Percentiles rank a stretch among this genome's conserved stretches.
phyloP scores from a whole-genome alignment of 64 coral and sea anemone genomes.

The Dendrophyllia cribrosa region DNA sequence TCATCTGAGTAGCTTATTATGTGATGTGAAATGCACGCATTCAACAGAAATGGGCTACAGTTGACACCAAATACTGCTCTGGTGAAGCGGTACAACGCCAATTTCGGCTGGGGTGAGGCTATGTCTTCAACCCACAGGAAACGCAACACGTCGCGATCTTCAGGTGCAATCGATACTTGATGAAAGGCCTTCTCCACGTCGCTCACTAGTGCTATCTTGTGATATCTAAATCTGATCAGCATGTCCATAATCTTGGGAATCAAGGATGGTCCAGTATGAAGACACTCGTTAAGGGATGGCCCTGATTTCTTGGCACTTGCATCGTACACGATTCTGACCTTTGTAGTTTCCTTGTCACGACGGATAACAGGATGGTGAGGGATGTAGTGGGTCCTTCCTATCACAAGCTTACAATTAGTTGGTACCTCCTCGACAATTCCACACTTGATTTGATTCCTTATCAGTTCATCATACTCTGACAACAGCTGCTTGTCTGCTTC shows the following conservation, averaged over 20 bases:
- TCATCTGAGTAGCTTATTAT: conserved; percentile 8
- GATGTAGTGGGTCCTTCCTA: conserved; percentile 33
- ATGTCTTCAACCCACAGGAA: conserved; percentile 46
- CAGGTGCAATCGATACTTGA: conserved; percentile 8
- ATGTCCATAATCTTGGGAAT: not conserved
- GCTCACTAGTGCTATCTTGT: not conserved
- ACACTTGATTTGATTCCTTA: not conserved
- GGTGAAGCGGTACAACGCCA: conserved; percentile 19
- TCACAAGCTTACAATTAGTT: not conserved
- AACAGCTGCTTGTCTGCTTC: not conserved
- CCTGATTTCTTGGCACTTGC: conserved; percentile 5
- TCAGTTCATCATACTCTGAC: conserved; percentile 16
- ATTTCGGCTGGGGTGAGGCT: not conserved
- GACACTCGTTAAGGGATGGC: not conserved
- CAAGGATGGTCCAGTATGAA: not conserved
- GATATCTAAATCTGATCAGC: not conserved
- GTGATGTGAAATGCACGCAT: conserved; percentile 31
- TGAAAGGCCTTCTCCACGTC: conserved; percentile 43
- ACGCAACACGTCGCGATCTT: conserved; percentile 32
- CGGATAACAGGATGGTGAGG: conserved; percentile 2
- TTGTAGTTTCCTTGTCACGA: conserved; percentile 18
- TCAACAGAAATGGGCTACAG: conserved; percentile 35
- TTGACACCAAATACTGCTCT: conserved; percentile 46
- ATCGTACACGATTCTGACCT: conserved; percentile 37
- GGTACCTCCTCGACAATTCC: conserved; percentile 36